Conservation (phyloP, 2,797 vertebrate genomes). For the Gymnodraco acuticeps region DNA sequence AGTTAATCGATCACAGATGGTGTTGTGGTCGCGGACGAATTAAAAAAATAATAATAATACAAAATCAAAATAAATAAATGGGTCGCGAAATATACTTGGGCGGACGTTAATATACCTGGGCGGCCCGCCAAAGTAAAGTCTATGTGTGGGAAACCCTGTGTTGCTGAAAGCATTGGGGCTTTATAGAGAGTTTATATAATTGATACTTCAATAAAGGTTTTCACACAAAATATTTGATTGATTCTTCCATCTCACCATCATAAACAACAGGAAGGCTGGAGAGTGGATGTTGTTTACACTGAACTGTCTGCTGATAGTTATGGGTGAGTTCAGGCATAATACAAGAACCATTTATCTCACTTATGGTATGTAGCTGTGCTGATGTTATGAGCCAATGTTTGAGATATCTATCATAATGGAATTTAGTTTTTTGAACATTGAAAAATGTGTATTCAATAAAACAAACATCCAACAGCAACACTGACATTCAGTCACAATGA, state of each 20-base stretch:
- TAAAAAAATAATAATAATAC: too few species aligned
- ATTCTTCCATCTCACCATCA: slow-evolving; percentile 28
- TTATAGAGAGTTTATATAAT: slow-evolving; percentile 10
- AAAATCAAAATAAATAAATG: too few species aligned
- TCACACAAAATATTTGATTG: slow-evolving; percentile 19
- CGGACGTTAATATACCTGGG: too few species aligned
- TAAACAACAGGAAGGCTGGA: slow-evolving; percentile 22
- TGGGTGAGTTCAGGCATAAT: slow-evolving; percentile 8
- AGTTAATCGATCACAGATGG: too few species aligned
- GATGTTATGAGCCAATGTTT: background rate
- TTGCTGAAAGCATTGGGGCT: slow-evolving; percentile 22
- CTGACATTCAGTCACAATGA: background rate
- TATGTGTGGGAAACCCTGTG: too few species aligned
- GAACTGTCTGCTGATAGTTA: background rate
- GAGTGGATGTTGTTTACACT: slow-evolving; percentile 36
- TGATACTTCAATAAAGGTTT: slow-evolving; percentile 31
- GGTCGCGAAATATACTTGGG: too few species aligned
- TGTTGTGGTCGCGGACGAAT: too few species aligned
- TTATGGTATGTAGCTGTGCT: background rate
- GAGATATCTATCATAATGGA: background rate
- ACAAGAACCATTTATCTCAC: background rate
- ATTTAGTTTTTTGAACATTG: background rate
- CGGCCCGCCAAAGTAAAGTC: too few species aligned
- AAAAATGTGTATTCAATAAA: background rate
- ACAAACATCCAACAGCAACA: background rate